These are phyloP conservation scores for Deilephila elpenor DNA, from an alignment of 2,888 invertebrate species.

Conservation along the genomic window DNA sequence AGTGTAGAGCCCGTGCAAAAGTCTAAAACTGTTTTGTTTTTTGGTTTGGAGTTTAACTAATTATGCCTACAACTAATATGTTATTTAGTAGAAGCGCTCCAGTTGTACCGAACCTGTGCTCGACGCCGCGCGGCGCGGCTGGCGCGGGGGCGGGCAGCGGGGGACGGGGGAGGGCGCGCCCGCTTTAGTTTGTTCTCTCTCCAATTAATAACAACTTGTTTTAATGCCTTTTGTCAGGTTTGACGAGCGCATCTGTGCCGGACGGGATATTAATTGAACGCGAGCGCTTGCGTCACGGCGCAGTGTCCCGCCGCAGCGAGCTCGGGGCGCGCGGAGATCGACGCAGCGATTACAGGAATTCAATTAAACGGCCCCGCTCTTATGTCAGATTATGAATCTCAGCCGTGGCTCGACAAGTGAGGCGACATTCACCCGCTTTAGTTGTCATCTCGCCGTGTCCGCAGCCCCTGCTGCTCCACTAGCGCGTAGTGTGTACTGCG, in stretches of 20 bases:
- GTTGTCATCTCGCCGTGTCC: no score
- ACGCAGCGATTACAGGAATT: neutral
- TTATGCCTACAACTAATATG: no score
- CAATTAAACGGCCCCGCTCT: neutral
- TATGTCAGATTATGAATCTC: neutral
- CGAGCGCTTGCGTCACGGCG: neutral
- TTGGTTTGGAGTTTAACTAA: no score
- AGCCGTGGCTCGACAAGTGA: no score
- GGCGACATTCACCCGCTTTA: no score
- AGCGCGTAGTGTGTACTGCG: neutral
- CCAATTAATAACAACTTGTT: conserved; percentile 3
- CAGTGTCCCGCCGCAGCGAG: neutral
- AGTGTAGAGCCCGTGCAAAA: no score
- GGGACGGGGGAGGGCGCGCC: neutral
- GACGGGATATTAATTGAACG: neutral
- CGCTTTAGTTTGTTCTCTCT: neutral
- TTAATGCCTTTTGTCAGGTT: conserved; percentile 6
- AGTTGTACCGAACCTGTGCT: neutral
- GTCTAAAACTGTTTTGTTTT: no score
- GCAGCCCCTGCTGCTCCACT: no score
- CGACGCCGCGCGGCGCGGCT: neutral
- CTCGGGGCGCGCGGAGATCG: neutral
- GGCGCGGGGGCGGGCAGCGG: no score
- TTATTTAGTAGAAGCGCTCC: neutral
- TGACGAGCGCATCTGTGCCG: conserved; percentile 3